phyloP scores from a whole-genome alignment of 2,113 vertebrate genomes.

The Carollia perspicillata region DNA sequence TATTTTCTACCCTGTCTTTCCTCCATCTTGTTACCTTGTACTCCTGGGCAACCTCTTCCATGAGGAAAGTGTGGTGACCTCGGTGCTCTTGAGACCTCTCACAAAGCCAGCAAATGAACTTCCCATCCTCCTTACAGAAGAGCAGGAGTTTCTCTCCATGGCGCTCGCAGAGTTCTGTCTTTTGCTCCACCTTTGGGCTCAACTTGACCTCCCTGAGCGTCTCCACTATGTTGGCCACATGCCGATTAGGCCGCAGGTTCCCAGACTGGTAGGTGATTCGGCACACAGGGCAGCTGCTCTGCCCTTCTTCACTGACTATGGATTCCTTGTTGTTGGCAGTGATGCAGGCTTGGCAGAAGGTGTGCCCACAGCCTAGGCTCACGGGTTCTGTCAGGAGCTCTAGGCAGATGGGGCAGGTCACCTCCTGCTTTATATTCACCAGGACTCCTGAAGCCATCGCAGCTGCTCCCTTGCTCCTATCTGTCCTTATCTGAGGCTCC shows the following conservation, averaged over 20 bases:
- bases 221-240: conserved; percentile 82
- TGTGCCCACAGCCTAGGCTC: conserved; percentile 77
- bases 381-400: conserved; percentile 61
- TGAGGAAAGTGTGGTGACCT: conserved; percentile 81
- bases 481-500: background rate
- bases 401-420: conserved; percentile 83
- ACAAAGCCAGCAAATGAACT: conserved; percentile 68
- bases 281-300: conserved; percentile 33
- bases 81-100: conserved; percentile 78
- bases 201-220: conserved; percentile 71
- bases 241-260: conserved; percentile 77
- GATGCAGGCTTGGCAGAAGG: conserved; percentile 46
- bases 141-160: conserved; percentile 84
- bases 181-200: background rate
- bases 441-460: background rate
- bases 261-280: background rate
- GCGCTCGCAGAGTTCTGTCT: conserved; percentile 70
- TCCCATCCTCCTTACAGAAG: conserved; percentile 82
- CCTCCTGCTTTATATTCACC: background rate
- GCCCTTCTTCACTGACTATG: fast-evolving
- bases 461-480: background rate
- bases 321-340: background rate
- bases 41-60: conserved; percentile 80
- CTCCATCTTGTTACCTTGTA: conserved; percentile 76
- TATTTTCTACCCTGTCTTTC: background rate